Percentiles rank a stretch among this genome's conserved stretches.
These are phyloP conservation scores for Drosophila saltans DNA, from an alignment of 1,140 invertebrate genomes.

Conservation along the genomic window DNA sequence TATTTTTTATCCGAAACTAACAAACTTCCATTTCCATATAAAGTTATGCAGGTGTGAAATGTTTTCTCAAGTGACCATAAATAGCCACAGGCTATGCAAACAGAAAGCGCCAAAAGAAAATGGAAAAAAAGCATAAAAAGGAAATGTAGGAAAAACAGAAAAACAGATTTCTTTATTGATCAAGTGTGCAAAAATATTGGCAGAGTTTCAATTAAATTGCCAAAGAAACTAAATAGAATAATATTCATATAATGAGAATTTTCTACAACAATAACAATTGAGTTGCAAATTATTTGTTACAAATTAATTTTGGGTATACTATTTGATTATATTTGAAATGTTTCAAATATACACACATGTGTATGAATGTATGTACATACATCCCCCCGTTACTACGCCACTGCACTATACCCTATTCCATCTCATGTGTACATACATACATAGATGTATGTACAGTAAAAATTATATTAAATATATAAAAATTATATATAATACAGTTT, in stretches of 20 bases:
- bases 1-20: constrained; percentile 49
- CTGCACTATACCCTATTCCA: too few relatives aligned
- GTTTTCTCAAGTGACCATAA: constrained; percentile 50
- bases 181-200: constrained; percentile 66
- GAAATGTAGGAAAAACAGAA: constrained; percentile 32
- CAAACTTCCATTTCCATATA: constrained; percentile 60
- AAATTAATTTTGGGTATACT: too few relatives aligned
- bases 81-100: constrained; percentile 69
- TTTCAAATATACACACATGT: too few relatives aligned
- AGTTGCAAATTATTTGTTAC: too few relatives aligned
- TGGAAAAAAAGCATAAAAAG: constrained; percentile 17
- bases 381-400: too few relatives aligned
- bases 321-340: too few relatives aligned
- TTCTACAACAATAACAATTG: not conserved
- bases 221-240: constrained; percentile 46
- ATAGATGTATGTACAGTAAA: too few relatives aligned
- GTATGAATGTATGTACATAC: too few relatives aligned
- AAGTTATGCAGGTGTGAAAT: constrained; percentile 25
- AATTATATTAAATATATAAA: too few relatives aligned
- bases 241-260: not conserved
- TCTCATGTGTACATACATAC: too few relatives aligned
- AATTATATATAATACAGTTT: too few relatives aligned
- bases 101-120: constrained; percentile 21
- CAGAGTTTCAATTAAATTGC: constrained; percentile 54
- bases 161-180: constrained; percentile 18